Evolutionary conservation across 2,888 invertebrate species (phyloP), one percentile per base, ranked within the genome.

Genomic region (Parasteatoda lunata): DNA sequence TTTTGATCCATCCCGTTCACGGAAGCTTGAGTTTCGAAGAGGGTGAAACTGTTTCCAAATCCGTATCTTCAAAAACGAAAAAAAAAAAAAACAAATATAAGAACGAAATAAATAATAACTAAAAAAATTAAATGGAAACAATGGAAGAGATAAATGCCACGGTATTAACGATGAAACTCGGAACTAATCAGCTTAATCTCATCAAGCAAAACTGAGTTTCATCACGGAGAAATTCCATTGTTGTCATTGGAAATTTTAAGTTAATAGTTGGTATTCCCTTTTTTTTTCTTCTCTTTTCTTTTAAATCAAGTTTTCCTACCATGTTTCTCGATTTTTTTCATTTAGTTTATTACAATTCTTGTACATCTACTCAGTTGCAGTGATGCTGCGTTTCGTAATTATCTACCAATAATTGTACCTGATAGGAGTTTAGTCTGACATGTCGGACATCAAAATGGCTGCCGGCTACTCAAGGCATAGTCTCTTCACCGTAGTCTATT

Each of bases 361-460:
- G 48, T 70, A 59, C 52, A 45, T 47, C 70, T 11, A 13, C 47
- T 68, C 73, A 48, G 15, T 78, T 78, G 72, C 68, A 72, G 48
- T 68, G 77, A 73, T 48, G 69, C 64, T 45, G 73, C 68, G 65
- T 87, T 82, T 77, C 65, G 86, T 77, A 87, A 87, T 87, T 87
- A 87, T 64, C 68, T 73, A 77, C 72, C 73, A 69, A 82, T 87
- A 87, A 87, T 82, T 87, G 82, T 73, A 7, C 69, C 70, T n/a
- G 75, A 52, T n/a, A 59, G 66, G 49, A 72, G 72, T 76, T 59
- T 13, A 77, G 85, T 66, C 80, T 75, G 77, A 80, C 71, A 86
- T 81, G 80, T 76, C 76, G 69, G 77, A 64, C 49, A 7, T 8
- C 13, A 72, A 7, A 51, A 8, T 54, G 54, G 52, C 71, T 13